These are phyloP conservation scores for Latrodectus geometricus DNA, from an alignment of 1,140 invertebrate species.

Conservation along the genomic window DNA sequence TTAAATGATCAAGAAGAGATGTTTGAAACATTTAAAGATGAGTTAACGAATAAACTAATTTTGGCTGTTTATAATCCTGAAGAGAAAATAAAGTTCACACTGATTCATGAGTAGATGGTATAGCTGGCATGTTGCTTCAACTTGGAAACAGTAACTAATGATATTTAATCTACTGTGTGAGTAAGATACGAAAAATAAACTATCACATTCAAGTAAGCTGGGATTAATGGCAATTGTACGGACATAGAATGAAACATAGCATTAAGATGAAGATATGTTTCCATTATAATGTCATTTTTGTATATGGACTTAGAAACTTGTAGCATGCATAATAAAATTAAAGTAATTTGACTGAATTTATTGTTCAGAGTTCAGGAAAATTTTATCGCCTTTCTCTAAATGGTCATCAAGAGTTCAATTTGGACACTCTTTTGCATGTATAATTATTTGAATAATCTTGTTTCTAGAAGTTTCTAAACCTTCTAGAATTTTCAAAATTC, in stretches of 20 bases:
- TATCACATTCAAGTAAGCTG: conserved; percentile 33
- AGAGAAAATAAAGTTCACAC: conserved; percentile 14
- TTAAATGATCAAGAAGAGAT: conserved; percentile 18
- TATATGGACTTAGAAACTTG: too few relatives aligned
- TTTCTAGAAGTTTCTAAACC: too few relatives aligned
- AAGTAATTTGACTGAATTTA: too few relatives aligned
- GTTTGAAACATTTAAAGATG: background rate
- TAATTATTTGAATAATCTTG: too few relatives aligned
- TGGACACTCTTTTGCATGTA: too few relatives aligned
- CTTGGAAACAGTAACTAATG: background rate
- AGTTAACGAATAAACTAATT: background rate
- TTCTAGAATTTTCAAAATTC: too few relatives aligned
- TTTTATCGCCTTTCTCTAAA: too few relatives aligned
- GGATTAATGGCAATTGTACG: background rate
- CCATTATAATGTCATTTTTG: too few relatives aligned
- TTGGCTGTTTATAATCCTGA: background rate
- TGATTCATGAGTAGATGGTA: background rate
- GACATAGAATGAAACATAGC: background rate
- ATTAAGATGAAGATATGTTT: too few relatives aligned
- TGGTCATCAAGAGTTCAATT: too few relatives aligned
- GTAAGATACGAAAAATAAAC: background rate
- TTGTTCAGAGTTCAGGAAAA: too few relatives aligned
- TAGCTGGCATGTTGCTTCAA: background rate
- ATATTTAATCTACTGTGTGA: conserved; percentile 38
- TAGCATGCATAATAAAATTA: too few relatives aligned